Percentiles rank a stretch among this genome's conserved stretches.
phyloP scores from a whole-genome alignment of 1,140 invertebrate species.

The Odontomachus brunneus region DNA sequence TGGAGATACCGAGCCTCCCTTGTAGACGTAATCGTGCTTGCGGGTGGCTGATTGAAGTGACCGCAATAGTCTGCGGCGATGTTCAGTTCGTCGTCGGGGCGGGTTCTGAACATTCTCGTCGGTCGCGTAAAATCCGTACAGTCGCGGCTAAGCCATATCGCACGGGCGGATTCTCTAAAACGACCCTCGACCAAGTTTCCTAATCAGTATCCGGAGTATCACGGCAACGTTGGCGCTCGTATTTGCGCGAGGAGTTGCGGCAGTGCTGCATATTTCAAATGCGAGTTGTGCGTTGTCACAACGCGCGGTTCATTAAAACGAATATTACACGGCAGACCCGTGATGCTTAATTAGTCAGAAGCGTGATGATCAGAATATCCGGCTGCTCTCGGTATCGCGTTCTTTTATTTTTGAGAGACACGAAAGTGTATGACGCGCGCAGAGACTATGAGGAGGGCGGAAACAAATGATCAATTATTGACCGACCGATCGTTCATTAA shows the following conservation, averaged over 20 bases:
- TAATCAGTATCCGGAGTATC: slow-evolving; percentile 37
- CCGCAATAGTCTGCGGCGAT: slow-evolving; percentile 67
- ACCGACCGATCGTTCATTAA: not conserved
- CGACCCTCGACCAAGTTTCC: slow-evolving; percentile 21
- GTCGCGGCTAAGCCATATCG: slow-evolving; percentile 52
- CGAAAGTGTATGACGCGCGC: not conserved
- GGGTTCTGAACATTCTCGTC: slow-evolving; percentile 55
- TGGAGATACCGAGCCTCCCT: slow-evolving; percentile 55
- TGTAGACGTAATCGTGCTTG: slow-evolving; percentile 54
- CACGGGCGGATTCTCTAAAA: not conserved
- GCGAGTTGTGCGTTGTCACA: not conserved
- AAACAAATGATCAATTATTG: not conserved
- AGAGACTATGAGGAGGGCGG: not conserved
- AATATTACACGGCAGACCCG: not conserved
- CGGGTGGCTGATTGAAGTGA: slow-evolving; percentile 67
- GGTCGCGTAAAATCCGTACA: slow-evolving; percentile 62
- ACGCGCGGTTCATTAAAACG: not conserved
- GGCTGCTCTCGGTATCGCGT: not conserved
- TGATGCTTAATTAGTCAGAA: not conserved
- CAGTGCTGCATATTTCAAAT: not conserved
- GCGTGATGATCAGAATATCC: not conserved
- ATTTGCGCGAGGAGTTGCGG: not conserved
- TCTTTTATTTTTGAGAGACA: not conserved
- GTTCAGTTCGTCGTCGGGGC: slow-evolving; percentile 59
- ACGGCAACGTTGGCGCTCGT: not conserved